Percentiles rank a stretch among this genome's conserved stretches.
These are phyloP conservation scores for Tragelaphus buxtoni DNA, from an alignment of 2,113 vertebrate species.

Conservation along the genomic window DNA sequence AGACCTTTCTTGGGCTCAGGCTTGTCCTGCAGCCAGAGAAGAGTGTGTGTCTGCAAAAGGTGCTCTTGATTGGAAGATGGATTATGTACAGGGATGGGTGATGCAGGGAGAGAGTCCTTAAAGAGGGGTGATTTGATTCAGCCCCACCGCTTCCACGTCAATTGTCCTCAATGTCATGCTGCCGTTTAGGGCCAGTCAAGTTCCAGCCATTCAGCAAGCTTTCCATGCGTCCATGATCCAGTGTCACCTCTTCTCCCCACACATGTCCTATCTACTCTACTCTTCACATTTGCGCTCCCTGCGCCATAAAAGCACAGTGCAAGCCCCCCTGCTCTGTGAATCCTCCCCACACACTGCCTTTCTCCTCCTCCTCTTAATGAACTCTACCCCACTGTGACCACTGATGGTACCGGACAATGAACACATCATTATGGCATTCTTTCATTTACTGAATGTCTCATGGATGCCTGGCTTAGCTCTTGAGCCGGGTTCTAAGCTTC, in stretches of 20 bases:
- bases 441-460: neutral
- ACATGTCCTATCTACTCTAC: neutral
- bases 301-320: neutral
- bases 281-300: neutral
- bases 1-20: neutral
- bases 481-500: neutral
- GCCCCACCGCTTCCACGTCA: neutral
- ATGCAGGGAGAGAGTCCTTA: neutral
- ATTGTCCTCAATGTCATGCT: neutral
- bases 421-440: neutral
- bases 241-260: neutral
- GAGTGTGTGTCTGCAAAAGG: neutral
- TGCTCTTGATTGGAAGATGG: neutral
- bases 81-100: neutral
- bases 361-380: neutral
- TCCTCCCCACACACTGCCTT: neutral
- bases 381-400: neutral
- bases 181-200: neutral
- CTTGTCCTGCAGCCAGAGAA: neutral
- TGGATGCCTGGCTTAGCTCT: neutral
- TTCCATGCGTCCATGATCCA: neutral
- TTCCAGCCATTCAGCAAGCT: neutral
- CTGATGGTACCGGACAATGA: neutral
- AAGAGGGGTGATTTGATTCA: neutral
- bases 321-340: neutral